phyloP scores from a whole-genome alignment of 2,797 vertebrate genomes.

The Toxotes lorentzi region DNA sequence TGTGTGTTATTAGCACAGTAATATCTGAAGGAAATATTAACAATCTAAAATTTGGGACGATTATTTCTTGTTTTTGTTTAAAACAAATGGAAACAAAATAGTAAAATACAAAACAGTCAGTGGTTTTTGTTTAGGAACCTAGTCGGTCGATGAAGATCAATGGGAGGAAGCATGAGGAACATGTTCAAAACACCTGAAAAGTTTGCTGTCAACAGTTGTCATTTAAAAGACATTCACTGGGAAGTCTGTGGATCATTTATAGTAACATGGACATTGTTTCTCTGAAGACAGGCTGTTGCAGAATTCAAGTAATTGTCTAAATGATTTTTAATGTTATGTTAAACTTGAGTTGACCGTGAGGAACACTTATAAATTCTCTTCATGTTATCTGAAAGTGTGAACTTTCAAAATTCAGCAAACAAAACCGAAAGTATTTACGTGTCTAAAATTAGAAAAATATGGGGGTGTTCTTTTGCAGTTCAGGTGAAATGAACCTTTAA shows the following conservation, averaged over 20 bases:
- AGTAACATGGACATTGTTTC: neutral
- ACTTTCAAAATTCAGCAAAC: neutral
- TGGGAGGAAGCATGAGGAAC: neutral
- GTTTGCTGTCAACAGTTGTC: neutral
- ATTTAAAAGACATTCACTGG: neutral
- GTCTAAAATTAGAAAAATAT: neutral
- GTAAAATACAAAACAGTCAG: too few species aligned
- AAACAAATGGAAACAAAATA: neutral
- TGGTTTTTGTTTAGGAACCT: too few species aligned
- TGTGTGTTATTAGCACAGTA: neutral
- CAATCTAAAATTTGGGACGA: neutral
- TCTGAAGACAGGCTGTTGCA: neutral
- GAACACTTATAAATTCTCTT: neutral
- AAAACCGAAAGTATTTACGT: slow-evolving; percentile 4
- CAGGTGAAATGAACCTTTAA: neutral
- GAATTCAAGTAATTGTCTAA: neutral
- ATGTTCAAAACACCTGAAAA: neutral
- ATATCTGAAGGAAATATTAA: neutral
- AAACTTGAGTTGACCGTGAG: neutral
- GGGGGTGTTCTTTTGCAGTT: neutral
- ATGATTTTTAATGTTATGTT: neutral
- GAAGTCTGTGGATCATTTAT: neutral
- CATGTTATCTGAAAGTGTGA: neutral
- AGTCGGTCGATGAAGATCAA: neutral
- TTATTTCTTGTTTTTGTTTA: neutral